Base-by-base conservation (phyloP, 2,797 vertebrate genomes). In the Stomatorhinus walkeri region DNA sequence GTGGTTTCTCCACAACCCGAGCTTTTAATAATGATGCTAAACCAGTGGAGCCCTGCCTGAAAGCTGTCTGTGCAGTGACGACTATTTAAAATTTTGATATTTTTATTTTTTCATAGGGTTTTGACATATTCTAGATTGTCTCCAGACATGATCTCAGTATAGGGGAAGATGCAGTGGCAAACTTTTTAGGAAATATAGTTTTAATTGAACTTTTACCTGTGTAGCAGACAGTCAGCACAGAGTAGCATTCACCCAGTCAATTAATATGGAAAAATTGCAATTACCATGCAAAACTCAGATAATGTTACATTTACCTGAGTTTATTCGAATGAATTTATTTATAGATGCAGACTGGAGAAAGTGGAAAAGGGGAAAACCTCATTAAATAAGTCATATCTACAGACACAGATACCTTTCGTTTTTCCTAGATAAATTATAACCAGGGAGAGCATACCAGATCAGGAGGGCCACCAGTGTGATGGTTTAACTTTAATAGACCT, bases 301-400 rank as follows among this genome's bases (percentile, higher is more conserved):
- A 32, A 85, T 56, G 85, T 56, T 87, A 86, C 19, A 56, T 54
- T 64, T 59, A 46, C 56, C 9, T 87, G 87, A 61, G 54, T 24
- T 61, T 46, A 64, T 22, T 40, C 19, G 40, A 40, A 61, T 64
- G 36, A 87, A 64, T 40, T 64, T 68, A 46, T 43, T 64, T 87
- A 54, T 51, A 87, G 43, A 46, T 72, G 64, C 46, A 76, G 51
- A 54, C 46, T 90, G 87, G 24, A 86, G 51, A 68, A 87, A 89
- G 43, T 46, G 43, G 49, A 52, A 79, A 49, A 85, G 89, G 87
- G 81, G 87, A 40, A 40, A 72, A 72, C 51, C 85, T 88, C 49
- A 86, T 61, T 89, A 85, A 76, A 87, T 32, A 43, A 81, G 61
- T 87, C 88, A 61, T 90, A 90, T 90, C 88, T 87, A 56, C 61